Conservation (phyloP, 2,113 vertebrate genomes). For the Coregonus clupeaformis region DNA sequence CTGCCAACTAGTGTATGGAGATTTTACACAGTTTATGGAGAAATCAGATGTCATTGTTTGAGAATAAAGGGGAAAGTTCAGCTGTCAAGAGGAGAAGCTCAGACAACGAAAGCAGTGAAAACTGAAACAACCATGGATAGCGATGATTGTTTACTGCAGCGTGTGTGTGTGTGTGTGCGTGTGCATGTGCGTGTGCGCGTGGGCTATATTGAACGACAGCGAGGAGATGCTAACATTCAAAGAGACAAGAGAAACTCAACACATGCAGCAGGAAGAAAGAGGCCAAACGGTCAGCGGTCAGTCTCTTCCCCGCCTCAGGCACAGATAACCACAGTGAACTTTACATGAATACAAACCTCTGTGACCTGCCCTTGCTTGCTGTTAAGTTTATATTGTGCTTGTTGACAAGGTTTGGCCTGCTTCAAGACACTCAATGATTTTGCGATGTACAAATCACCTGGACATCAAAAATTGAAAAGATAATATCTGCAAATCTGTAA, state of each 20-base stretch:
- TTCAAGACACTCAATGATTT: no score
- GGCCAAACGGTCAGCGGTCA: conserved; percentile 47
- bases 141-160: no score
- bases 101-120: not conserved
- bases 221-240: not conserved
- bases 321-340: conserved; percentile 42
- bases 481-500: not conserved
- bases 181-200: not conserved
- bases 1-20: no score
- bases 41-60: no score
- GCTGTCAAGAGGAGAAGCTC: not conserved
- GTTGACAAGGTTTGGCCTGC: no score
- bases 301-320: conserved; percentile 41
- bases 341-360: conserved; percentile 47
- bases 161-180: not conserved
- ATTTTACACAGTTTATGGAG: no score
- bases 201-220: not conserved
- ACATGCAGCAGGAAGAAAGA: conserved; percentile 26
- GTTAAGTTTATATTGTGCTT: not conserved
- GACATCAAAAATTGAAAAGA: not conserved
- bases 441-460: no score
- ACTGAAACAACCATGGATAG: conserved; percentile 22
- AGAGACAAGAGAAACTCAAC: conserved; percentile 31
- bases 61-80: conserved; percentile 7
- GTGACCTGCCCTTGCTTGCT: conserved; percentile 34